Conservation (phyloP, 2,113 vertebrate species). For the Pelecanoides urinatrix region DNA sequence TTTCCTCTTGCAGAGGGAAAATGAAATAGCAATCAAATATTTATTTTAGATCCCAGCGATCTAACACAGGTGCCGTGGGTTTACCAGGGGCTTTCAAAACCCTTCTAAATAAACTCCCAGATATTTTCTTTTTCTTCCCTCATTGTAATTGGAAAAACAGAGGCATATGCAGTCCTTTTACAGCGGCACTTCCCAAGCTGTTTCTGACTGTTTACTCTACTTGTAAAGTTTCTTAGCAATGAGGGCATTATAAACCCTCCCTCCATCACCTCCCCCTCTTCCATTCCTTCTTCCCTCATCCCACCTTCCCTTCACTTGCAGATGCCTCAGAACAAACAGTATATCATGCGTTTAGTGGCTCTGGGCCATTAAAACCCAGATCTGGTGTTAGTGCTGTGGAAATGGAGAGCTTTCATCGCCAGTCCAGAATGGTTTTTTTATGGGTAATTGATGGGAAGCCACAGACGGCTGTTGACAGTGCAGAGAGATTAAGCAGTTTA, state of each 20-base stretch:
- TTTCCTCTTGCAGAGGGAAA: background rate
- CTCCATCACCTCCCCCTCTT: background rate
- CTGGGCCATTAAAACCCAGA: background rate
- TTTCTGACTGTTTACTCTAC: background rate
- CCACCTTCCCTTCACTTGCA: background rate
- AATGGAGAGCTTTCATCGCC: background rate
- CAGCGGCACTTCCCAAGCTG: background rate
- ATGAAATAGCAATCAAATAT: background rate
- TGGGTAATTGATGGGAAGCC: background rate
- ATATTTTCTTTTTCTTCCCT: background rate
- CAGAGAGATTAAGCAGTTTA: background rate
- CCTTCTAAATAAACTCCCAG: background rate
- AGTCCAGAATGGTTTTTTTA: background rate
- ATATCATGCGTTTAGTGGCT: background rate
- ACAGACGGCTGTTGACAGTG: background rate
- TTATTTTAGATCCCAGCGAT: background rate
- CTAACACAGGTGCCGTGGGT: background rate
- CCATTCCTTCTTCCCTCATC: background rate
- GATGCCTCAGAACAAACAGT: background rate
- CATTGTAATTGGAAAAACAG: background rate
- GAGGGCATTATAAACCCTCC: background rate
- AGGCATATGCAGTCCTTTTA: background rate
- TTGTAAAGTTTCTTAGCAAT: background rate
- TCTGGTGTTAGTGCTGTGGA: background rate
- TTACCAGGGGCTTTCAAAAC: background rate